Conservation (phyloP, 2,888 invertebrate species). For the Aquatica leii region DNA sequence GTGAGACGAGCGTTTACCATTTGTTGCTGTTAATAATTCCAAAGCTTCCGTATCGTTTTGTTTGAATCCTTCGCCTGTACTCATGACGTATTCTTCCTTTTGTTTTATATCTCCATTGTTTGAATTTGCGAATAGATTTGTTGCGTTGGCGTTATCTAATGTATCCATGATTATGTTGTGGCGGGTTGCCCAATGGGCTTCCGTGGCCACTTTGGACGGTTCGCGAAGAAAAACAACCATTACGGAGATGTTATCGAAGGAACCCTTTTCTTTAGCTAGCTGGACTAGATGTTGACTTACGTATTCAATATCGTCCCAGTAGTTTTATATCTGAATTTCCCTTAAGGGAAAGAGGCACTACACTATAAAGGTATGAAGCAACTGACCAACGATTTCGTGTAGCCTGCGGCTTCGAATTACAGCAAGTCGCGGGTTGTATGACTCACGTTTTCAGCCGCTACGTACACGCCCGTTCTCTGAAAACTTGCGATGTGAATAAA, state of each 20-base stretch:
- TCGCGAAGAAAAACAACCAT: conserved; percentile 89
- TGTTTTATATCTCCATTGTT: conserved; percentile 52
- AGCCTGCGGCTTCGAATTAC: conserved; percentile 18
- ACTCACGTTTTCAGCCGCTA: conserved; percentile 33
- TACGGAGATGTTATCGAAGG: conserved; percentile 90
- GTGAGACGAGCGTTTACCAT: conserved; percentile 53
- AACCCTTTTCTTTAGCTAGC: conserved; percentile 78
- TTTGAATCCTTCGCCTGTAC: conserved; percentile 53
- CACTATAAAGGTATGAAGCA: conserved; percentile 30
- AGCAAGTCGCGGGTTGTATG: conserved; percentile 32
- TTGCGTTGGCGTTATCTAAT: conserved; percentile 56
- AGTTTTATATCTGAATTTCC: no score
- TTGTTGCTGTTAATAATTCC: conserved; percentile 41
- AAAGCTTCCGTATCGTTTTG: conserved; percentile 48
- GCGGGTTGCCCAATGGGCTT: conserved; percentile 53
- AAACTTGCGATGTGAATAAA: conserved; percentile 7
- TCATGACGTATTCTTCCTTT: conserved; percentile 49
- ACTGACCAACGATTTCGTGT: conserved; percentile 34
- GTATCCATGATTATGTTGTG: conserved; percentile 56
- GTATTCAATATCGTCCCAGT: conserved; percentile 68
- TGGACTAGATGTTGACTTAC: conserved; percentile 77
- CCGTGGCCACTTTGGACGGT: conserved; percentile 71
- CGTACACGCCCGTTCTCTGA: conserved; percentile 21
- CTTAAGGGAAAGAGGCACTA: neutral
- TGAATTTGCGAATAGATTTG: conserved; percentile 58